Evolutionary conservation across 2,797 vertebrate genomes (phyloP), one percentile per base, ranked within the genome.

Genomic region (Momotus momota): DNA sequence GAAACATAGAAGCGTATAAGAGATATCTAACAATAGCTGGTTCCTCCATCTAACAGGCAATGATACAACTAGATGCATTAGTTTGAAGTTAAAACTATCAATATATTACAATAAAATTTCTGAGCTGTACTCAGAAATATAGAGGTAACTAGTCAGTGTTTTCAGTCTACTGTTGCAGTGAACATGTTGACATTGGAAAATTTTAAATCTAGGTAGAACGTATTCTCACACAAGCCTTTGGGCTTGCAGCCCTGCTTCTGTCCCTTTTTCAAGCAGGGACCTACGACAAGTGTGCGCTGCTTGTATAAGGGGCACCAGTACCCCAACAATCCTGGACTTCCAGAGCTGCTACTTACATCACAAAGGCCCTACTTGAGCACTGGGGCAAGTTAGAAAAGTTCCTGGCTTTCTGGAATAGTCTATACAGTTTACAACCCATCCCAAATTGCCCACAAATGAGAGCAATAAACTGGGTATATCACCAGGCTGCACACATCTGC

Each of bases 201-300:
- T 61, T 86, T 86, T 64, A 80, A 82, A 25, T 60, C 29, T 51
- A 72, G 48, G 7, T 81, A 31, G 8, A 15, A 18, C 60, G 9
- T 35, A 35, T 43, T 33, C 19, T 46, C 49, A 19, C 8, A 51
- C 2, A 0, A 14, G 23, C 8, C 17, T 57, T 71, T 1, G 5
- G 49, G 15, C 15, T 49, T 61, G n/a, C 65, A 70, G 31, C 12
- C 21, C 43, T 58, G 12, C 19, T 83, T 88, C 52, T 74, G 14
- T 35, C 5, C 9, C 19, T 2, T 0, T 83, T 81, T 81, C 35
- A 73, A n/a, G n/a, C n/a, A 91, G 16, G 15, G 29, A 4, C 22
- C 9, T 45, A n/a, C 17, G 26, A 67, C 1, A 0, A 77, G 9
- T 4, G 1, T 15, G 48, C 4, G 0, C 11, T 45, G 19, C 15